phyloP scores from a whole-genome alignment of 2,113 vertebrate genomes.

The Carlito syrichta region DNA sequence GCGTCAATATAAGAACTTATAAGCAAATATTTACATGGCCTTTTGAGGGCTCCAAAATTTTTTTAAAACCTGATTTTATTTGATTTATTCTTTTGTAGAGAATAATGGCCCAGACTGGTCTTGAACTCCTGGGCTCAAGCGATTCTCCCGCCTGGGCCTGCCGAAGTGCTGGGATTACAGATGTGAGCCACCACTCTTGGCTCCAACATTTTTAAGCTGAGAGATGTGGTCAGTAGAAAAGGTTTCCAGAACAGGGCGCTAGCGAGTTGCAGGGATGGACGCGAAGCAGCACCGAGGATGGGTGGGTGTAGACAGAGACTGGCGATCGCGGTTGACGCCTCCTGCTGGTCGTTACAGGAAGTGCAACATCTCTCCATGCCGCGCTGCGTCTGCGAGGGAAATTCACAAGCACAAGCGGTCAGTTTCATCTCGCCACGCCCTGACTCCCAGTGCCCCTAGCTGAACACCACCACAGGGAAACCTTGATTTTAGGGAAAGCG shows the following conservation, averaged over 20 bases:
- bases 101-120: background rate
- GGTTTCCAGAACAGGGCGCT: background rate
- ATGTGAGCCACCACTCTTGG: background rate
- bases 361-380: background rate
- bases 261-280: accelerated
- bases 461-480: background rate
- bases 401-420: background rate
- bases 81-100: background rate
- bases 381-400: background rate
- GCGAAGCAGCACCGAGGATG: accelerated
- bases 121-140: background rate
- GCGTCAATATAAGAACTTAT: background rate
- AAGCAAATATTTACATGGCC: background rate
- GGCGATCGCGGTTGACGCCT: background rate
- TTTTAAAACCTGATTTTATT: too few relatives aligned
- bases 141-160: background rate
- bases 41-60: background rate
- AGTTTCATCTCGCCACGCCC: background rate
- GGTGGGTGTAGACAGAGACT: background rate
- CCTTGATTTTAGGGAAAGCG: background rate
- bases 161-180: background rate
- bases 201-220: background rate
- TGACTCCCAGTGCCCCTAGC: background rate
- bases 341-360: background rate
- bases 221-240: background rate